Conservation (phyloP, 2,113 vertebrate genomes). For the Ctenodactylus gundi region DNA sequence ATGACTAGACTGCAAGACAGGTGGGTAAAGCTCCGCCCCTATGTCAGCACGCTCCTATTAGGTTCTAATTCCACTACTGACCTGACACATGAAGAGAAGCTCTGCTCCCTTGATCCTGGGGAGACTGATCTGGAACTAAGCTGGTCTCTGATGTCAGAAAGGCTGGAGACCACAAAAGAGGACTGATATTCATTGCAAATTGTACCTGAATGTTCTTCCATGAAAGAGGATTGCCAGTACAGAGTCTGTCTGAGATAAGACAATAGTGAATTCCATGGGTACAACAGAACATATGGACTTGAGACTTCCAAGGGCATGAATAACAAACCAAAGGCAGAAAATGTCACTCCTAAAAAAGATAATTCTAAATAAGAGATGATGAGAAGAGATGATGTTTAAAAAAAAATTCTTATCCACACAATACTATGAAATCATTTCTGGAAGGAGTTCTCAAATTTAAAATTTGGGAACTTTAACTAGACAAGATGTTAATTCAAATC, state of each 20-base stretch:
- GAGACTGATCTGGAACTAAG: too few relatives aligned
- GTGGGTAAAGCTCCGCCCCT: too few relatives aligned
- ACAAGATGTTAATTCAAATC: constrained; percentile 50
- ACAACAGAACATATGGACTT: background rate
- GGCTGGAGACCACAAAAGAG: too few relatives aligned
- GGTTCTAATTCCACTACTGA: too few relatives aligned
- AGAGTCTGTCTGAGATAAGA: background rate
- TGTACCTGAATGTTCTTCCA: background rate
- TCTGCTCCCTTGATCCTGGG: too few relatives aligned
- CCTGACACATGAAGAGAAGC: too few relatives aligned
- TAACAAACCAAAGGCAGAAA: constrained; percentile 6
- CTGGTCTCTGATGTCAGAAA: too few relatives aligned
- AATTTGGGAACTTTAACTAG: constrained; percentile 49
- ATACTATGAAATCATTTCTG: constrained; percentile 26
- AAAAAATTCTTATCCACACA: background rate
- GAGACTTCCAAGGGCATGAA: constrained; percentile 36
- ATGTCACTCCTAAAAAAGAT: background rate
- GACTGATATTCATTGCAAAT: background rate
- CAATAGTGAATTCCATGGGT: background rate
- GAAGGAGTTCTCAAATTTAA: constrained; percentile 23
- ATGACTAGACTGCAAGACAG: too few relatives aligned
- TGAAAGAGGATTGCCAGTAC: background rate
- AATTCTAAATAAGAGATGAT: background rate
- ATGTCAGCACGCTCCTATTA: too few relatives aligned
- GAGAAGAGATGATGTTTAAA: background rate